These are phyloP conservation scores for Agrilus planipennis DNA, from an alignment of 1,140 invertebrate genomes.

Conservation along the genomic window DNA sequence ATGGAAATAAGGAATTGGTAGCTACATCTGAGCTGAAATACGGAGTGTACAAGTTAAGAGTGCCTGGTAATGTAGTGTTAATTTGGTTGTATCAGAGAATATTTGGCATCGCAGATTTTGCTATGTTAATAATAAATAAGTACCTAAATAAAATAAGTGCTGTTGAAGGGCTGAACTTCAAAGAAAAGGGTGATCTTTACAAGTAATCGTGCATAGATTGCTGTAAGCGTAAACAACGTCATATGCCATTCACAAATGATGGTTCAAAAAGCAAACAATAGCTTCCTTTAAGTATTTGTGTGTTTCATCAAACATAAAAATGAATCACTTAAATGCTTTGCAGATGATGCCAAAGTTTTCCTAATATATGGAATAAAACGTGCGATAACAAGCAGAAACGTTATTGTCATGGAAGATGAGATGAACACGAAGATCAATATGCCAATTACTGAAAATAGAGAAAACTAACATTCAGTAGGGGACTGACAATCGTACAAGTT, in stretches of 20 bases:
- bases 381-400: no score
- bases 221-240: not conserved
- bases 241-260: not conserved
- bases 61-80: not conserved
- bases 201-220: not conserved
- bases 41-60: conserved; percentile 17
- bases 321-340: conserved; percentile 20
- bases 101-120: conserved; percentile 21
- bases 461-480: no score
- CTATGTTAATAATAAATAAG: conserved; percentile 22
- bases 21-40: conserved; percentile 19
- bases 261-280: not conserved
- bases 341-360: no score
- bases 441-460: no score
- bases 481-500: no score
- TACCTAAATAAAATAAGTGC: conserved; percentile 11
- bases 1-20: conserved; percentile 14
- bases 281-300: conserved; percentile 12
- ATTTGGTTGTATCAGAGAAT: not conserved
- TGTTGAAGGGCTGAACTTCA: conserved; percentile 12
- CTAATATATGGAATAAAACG: no score
- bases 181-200: not conserved
- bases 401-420: no score
- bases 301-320: no score
- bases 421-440: no score